A percentile compares a stretch with the other conserved stretches of the same genome.
phyloP scores from a whole-genome alignment of 2,888 invertebrate genomes.

The Apodemia mormo region DNA sequence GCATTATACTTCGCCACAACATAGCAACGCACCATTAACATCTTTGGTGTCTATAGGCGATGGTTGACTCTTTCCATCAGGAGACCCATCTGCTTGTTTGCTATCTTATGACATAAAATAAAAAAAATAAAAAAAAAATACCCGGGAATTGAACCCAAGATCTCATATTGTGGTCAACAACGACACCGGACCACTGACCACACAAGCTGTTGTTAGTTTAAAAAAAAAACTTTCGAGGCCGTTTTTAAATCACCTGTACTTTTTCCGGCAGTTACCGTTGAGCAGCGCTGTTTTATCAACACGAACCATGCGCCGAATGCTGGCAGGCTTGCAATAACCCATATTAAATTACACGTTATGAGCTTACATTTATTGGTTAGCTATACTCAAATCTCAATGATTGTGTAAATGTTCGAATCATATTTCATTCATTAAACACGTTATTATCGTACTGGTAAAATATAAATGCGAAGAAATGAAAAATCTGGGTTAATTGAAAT shows the following conservation, averaged over 20 bases:
- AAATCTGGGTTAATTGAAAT: background rate
- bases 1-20: too few species aligned
- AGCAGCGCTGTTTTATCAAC: constrained; percentile 52
- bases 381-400: constrained; percentile 37
- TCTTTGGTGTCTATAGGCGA: too few species aligned
- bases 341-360: constrained; percentile 51
- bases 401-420: constrained; percentile 37
- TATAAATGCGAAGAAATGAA: background rate
- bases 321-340: constrained; percentile 49
- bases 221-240: too few species aligned
- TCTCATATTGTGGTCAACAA: too few species aligned
- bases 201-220: too few species aligned
- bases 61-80: too few species aligned
- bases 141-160: too few species aligned
- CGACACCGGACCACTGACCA: too few species aligned
- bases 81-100: too few species aligned
- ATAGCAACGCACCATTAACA: too few species aligned
- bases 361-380: constrained; percentile 46
- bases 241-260: background rate
- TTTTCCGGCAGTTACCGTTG: constrained; percentile 12
- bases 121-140: too few species aligned
- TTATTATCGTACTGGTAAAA: constrained; percentile 6
- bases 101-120: too few species aligned
- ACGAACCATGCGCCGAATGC: constrained; percentile 53
- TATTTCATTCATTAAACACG: constrained; percentile 30